Conservation (phyloP, 2,888 invertebrate species). For the Agonopterix alstromeriana region DNA sequence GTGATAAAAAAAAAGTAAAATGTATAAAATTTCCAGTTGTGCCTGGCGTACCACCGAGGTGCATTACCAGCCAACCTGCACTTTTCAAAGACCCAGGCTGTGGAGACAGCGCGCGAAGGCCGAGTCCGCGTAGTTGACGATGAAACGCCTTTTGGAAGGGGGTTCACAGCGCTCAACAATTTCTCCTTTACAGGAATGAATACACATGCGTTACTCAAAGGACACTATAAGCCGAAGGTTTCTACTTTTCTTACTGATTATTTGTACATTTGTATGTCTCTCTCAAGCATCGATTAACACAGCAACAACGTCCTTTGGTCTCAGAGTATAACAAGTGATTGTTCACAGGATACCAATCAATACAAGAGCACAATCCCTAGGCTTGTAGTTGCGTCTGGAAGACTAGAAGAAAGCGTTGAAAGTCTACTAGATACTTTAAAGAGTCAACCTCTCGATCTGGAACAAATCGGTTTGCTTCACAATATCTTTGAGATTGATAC, state of each 20-base stretch:
- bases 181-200: constrained; percentile 38
- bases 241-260: background rate
- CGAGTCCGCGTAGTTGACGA: constrained; percentile 29
- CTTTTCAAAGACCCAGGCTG: constrained; percentile 24
- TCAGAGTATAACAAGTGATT: background rate
- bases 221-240: constrained; percentile 41
- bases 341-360: constrained; percentile 26
- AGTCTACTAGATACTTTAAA: constrained; percentile 25
- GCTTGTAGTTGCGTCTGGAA: constrained; percentile 59
- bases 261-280: no score
- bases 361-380: constrained; percentile 48
- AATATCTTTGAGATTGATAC: constrained; percentile 45
- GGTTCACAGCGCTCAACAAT: constrained; percentile 31
- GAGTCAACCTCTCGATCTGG: constrained; percentile 32
- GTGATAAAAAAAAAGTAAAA: no score
- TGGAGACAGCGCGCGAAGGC: constrained; percentile 24
- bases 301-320: no score
- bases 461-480: constrained; percentile 50
- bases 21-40: constrained; percentile 18
- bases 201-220: constrained; percentile 39
- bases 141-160: constrained; percentile 24
- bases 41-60: constrained; percentile 34
- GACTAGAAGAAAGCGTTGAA: constrained; percentile 51
- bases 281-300: no score
- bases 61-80: constrained; percentile 35